A percentile compares a stretch with the other conserved stretches of the same genome.
Evolutionary conservation across 2,888 invertebrate species (phyloP).

Genomic region (Chrysopilus asiliformis): DNA sequence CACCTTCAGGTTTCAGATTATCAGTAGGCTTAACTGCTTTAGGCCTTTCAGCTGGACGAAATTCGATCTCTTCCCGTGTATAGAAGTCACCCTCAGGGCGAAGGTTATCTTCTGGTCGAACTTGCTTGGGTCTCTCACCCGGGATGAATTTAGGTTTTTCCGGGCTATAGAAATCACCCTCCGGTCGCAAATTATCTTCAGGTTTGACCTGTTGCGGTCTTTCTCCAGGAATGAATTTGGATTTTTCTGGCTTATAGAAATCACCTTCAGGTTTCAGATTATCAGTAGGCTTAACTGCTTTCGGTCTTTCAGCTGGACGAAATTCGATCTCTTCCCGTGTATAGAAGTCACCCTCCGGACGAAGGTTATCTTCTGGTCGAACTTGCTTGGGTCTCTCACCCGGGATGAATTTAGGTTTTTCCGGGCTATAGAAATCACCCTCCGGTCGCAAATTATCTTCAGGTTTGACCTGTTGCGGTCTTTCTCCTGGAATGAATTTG

Average conservation of each 20-base stretch:
- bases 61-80: conserved; percentile 32
- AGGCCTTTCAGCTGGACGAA: conserved; percentile 37
- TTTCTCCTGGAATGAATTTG: conserved; percentile 38
- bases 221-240: conserved; percentile 39
- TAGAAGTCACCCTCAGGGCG: conserved; percentile 44
- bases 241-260: conserved; percentile 37
- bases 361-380: conserved; percentile 37
- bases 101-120: conserved; percentile 40
- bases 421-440: conserved; percentile 40
- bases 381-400: conserved; percentile 35
- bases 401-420: conserved; percentile 35
- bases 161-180: conserved; percentile 42
- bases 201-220: conserved; percentile 26
- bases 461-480: conserved; percentile 39
- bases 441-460: conserved; percentile 41
- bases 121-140: conserved; percentile 31
- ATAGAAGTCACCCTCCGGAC: conserved; percentile 36
- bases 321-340: conserved; percentile 37
- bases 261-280: conserved; percentile 44
- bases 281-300: conserved; percentile 32
- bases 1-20: conserved; percentile 41
- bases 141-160: conserved; percentile 32
- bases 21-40: conserved; percentile 28
- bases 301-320: conserved; percentile 40
- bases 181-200: conserved; percentile 38